Conservation (phyloP, 2,888 invertebrate genomes). For the Clanis bilineata region DNA sequence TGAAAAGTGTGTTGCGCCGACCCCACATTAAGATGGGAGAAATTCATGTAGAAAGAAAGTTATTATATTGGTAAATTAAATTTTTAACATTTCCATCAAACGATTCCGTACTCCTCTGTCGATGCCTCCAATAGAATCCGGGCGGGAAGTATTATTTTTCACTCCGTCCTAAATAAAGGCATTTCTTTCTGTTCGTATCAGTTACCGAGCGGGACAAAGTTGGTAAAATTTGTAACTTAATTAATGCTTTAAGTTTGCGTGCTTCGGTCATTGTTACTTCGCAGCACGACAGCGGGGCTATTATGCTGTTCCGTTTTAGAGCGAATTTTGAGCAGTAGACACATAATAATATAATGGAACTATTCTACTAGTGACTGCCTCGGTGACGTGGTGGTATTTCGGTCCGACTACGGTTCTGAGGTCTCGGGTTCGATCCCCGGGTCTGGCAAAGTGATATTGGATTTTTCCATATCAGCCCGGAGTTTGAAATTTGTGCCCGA, state of each 20-base stretch:
- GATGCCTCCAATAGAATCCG: neutral
- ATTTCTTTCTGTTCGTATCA: constrained; percentile 19
- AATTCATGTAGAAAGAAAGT: too few relatives aligned
- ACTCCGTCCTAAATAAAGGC: neutral
- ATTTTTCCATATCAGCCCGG: too few relatives aligned
- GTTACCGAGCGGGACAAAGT: constrained; percentile 31
- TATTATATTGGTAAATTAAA: neutral
- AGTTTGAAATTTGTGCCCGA: too few relatives aligned
- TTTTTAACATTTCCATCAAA: neutral
- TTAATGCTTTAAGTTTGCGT: constrained; percentile 44
- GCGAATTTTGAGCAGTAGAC: too few relatives aligned
- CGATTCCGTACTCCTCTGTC: neutral
- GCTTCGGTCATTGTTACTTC: constrained; percentile 23
- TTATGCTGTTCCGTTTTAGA: neutral
- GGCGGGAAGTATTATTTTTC: constrained; percentile 6
- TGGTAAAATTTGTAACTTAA: constrained; percentile 48
- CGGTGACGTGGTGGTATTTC: too few relatives aligned
- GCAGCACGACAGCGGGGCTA: neutral
- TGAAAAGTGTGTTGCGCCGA: too few relatives aligned
- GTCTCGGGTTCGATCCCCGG: too few relatives aligned
- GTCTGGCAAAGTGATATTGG: too few relatives aligned
- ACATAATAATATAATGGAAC: too few relatives aligned
- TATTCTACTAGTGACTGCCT: too few relatives aligned
- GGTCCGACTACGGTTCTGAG: too few relatives aligned
- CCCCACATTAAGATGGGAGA: too few relatives aligned